Evolutionary conservation across 2,888 invertebrate genomes (phyloP), one percentile per base, ranked within the genome.

Genomic region (Caenorhabditis sinica): DNA sequence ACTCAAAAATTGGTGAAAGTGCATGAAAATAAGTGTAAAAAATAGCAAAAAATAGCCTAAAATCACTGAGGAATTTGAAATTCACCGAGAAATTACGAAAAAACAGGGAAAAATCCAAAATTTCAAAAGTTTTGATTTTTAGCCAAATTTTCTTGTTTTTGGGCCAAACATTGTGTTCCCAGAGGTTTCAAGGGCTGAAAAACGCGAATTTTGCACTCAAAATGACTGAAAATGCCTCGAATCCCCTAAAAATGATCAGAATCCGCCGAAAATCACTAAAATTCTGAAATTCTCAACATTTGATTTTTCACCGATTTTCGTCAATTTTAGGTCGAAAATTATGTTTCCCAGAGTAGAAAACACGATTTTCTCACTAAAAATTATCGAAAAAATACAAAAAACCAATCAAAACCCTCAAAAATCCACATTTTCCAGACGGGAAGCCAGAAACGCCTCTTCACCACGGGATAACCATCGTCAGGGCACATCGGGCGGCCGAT

Each of bases 341-440:
- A 17, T 20, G 5, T 2, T n/a, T 56, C 15, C 25, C 5, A 23
- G 51, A 25, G 25, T 25, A 13, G 17, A 58, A 56, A 56, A 30
- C 2, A 13, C 25, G 25, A 75, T 20, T 58, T 28, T 53, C 30
- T 6, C 65, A 23, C 71, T 36, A 36, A 36, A 36, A 36, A 36
- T 9, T 9, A 36, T 6, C 33, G 5, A 40, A 40, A 40, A 40
- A 6, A 40, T 13, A 11, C 11, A 11, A 13, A 40, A 40, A 40
- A 40, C n/a, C n/a, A n/a, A 11, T 40, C 40, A 11, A 40, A 11
- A 11, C 40, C 8, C 33, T 33, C 33, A 6, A 33, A 33, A 33
- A 33, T 8, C 33, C 8, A 6, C 33, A 33, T 11, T 40, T 40
- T 73, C 6, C 56, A 83, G 83, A 61, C 65, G 77, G 61, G 77